Base-by-base conservation (phyloP, 2,888 invertebrate species). In the Hydropsyche betteni region DNA sequence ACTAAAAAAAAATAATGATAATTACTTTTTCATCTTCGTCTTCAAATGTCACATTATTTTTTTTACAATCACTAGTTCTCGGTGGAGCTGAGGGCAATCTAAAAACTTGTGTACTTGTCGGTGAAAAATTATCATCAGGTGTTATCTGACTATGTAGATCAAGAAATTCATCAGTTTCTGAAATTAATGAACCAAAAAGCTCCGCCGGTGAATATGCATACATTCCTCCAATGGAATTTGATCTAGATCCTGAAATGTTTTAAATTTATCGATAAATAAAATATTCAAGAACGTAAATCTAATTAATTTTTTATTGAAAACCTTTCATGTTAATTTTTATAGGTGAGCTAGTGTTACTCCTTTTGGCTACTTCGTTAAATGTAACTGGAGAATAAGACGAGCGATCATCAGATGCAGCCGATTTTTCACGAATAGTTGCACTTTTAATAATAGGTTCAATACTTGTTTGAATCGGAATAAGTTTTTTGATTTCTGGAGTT, bases 301-400 rank as follows among this genome's bases (percentile, higher is more conserved):
- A 51, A 51, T 51, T 51, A 12, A 51, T 2, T 12, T 51, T 12
- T 2, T 55, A 16, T n/a, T 50, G 10, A 4, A 44, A 44, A 83
- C 87, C 86, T 79, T 82, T 83, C 33, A 81, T 82, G 72, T 84
- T 83, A 7, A 83, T 84, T 80, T 90, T 89, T 4, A 90, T 91
- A 0, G 94, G 94, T 0, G 93, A 94, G 83, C 91, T 93, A 76
- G 92, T 91, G 81, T 94, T 94, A 74, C 93, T 86, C 14, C 92
- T 85, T n/a, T 92, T 85, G 0, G 93, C 94, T 0, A 94, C 93
- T 82, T 94, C 94, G 82, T 94, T 92, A 81, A 94, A 94, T 0
- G 94, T 95, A 16, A 95, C 93, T 0, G 95, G 95, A 0, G 94
- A 94, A 83, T 95, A 95, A 80, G 92, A 91, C 72, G 92, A 87